These are phyloP conservation scores for Strigamia crassipes DNA, from an alignment of 2,888 invertebrate genomes.

Conservation along the genomic window DNA sequence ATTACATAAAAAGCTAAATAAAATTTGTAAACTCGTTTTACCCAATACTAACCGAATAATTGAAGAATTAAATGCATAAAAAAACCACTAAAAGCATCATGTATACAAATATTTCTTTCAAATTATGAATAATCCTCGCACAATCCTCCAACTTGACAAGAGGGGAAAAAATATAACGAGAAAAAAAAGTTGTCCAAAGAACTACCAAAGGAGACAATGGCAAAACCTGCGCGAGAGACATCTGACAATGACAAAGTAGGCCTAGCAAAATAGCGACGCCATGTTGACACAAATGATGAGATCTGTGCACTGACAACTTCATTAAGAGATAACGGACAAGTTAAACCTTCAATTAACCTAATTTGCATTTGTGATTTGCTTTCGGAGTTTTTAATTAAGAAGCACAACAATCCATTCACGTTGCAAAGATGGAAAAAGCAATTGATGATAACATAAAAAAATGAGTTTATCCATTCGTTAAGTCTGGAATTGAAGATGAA, in stretches of 20 bases:
- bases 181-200: too few relatives aligned
- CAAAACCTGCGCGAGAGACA: not conserved
- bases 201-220: not conserved
- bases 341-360: not conserved
- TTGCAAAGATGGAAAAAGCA: too few relatives aligned
- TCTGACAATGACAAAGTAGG: not conserved
- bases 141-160: too few relatives aligned
- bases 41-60: too few relatives aligned
- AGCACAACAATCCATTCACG: not conserved
- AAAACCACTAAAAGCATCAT: too few relatives aligned
- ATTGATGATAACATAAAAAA: not conserved
- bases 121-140: too few relatives aligned
- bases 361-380: not conserved
- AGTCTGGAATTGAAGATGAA: not conserved
- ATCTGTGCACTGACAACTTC: constrained; percentile 3
- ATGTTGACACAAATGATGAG: not conserved
- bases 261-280: not conserved
- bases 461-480: not conserved
- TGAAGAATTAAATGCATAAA: too few relatives aligned
- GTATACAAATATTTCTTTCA: too few relatives aligned
- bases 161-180: too few relatives aligned
- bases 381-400: not conserved
- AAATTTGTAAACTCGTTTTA: too few relatives aligned
- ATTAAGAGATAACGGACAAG: not conserved
- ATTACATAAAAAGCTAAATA: too few relatives aligned